Evolutionary conservation across 2,113 vertebrate species (phyloP), one percentile per base, ranked within the genome.

Genomic region (Petroica traversi): DNA sequence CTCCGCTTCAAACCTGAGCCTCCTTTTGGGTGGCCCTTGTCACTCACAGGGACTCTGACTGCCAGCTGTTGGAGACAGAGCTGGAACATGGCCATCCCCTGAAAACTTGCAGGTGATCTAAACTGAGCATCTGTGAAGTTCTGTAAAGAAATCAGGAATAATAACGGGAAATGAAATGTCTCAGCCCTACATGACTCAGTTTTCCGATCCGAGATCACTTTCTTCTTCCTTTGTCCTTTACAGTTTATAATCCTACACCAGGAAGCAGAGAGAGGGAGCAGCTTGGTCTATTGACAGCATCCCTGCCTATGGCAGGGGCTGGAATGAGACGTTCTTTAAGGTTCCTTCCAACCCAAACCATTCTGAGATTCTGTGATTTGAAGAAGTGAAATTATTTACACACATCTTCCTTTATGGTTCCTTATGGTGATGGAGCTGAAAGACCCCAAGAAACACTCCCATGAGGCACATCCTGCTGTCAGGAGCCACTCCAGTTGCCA

Each of bases 11-110:
- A 85, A 82, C 48, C 6, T 22, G 66, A 85, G 55, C 69, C 29
- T 87, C 77, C 91, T 95, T 92, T 87, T 68, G 86, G 89, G 89
- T 92, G 93, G 76, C 91, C 82, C 48, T 77, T 29, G 8, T 77
- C 88, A 79, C 59, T 83, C 59, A 77, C 6, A 3, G 41, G 61
- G 24, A 22, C 54, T 57, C 83, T 5, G 14, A 6, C 59, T 62
- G 59, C 51, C 92, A 96, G 89, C 85, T 83, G 89, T 3, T 66
- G 49, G 63, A 89, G 63, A 85, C 62, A 89, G 76, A 51, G 36
- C 59, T 82, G 61, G 89, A 85, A 91, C 29, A 1, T 3, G 1
- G 41, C 88, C 72, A 90, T 62, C 52, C 22, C 82, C 82, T 88
- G 46, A 76, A 85, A 93, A 38, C 63, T 2, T 86, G 68, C 89